Percentiles rank a stretch among this genome's conserved stretches.
phyloP scores from a whole-genome alignment of 2,888 invertebrate genomes.

The Fragum fragum region DNA sequence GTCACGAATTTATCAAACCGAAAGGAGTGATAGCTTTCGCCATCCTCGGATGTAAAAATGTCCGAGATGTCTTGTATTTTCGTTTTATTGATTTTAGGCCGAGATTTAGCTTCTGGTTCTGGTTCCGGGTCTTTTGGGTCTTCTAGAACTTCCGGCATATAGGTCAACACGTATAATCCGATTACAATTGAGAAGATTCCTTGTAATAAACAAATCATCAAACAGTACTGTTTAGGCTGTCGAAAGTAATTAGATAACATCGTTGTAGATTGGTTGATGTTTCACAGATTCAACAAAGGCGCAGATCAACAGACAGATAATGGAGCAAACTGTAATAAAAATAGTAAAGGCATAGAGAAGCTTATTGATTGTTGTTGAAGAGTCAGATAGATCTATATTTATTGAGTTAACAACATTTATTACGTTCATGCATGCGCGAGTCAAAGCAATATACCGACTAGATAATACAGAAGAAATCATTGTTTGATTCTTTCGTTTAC shows the following conservation, averaged over 20 bases:
- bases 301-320: too few species aligned
- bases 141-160: constrained; percentile 14
- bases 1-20: constrained; percentile 21
- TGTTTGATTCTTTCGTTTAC: too few species aligned
- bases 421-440: too few species aligned
- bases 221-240: background rate
- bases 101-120: background rate
- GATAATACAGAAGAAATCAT: too few species aligned
- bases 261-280: too few species aligned
- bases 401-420: too few species aligned
- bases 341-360: too few species aligned
- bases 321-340: too few species aligned
- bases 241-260: background rate
- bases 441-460: too few species aligned
- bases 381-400: too few species aligned
- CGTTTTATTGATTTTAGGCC: background rate
- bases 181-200: background rate
- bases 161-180: background rate
- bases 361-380: too few species aligned
- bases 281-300: too few species aligned
- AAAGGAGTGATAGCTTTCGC: background rate
- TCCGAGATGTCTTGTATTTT: background rate
- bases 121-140: background rate
- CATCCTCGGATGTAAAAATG: background rate
- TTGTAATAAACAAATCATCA: constrained; percentile 16